Conservation (phyloP, 2,888 invertebrate genomes). For the Ecliptopera silaceata region DNA sequence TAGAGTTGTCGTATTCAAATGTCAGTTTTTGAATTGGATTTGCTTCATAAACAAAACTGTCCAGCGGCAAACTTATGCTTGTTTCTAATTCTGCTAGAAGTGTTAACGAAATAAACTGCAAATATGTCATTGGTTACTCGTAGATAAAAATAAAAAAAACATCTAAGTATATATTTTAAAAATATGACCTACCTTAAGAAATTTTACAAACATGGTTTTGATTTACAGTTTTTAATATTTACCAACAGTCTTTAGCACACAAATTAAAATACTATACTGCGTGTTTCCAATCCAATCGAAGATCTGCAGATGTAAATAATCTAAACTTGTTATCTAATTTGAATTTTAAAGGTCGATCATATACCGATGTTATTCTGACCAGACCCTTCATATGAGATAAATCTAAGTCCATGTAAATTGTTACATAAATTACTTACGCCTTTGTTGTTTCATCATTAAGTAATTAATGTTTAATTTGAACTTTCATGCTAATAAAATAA, state of each 20-base stretch:
- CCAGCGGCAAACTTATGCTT: conserved; percentile 7
- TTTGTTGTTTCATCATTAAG: too few relatives aligned
- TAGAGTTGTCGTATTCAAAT: conserved; percentile 12
- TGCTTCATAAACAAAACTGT: conserved; percentile 17
- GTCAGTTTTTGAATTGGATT: conserved; percentile 14
- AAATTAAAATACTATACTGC: conserved; percentile 2
- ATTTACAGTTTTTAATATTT: neutral
- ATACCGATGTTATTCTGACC: neutral
- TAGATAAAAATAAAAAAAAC: neutral
- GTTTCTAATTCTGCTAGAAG: neutral
- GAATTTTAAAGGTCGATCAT: conserved; percentile 1
- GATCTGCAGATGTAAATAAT: conserved; percentile 6
- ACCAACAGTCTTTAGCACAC: neutral
- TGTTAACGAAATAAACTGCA: conserved; percentile 1
- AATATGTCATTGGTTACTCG: neutral
- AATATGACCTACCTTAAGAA: neutral
- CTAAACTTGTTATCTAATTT: conserved; percentile 2
- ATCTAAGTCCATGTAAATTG: too few relatives aligned
- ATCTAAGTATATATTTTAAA: too few relatives aligned
- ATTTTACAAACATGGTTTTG: neutral
- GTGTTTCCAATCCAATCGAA: neutral
- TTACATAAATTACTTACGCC: too few relatives aligned
- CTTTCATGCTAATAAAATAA: too few relatives aligned
- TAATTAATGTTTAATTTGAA: too few relatives aligned
- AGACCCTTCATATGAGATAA: neutral